phyloP scores from a whole-genome alignment of 2,888 invertebrate species.

The Hylaea fasciaria region DNA sequence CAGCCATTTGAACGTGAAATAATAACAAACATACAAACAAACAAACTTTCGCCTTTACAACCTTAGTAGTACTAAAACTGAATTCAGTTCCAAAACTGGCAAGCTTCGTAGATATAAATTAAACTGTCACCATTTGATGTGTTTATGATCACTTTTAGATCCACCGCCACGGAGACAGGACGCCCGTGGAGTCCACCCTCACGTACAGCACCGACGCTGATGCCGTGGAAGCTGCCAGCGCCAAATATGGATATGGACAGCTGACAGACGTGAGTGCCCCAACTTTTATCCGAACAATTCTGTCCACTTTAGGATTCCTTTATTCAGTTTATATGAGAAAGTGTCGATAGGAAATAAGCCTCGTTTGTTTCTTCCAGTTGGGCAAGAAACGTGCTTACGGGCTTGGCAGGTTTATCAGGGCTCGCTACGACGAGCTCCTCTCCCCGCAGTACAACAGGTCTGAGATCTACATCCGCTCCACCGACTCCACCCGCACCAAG shows the following conservation, averaged over 20 bases:
- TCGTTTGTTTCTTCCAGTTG: conserved; percentile 37
- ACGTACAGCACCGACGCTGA: conserved; percentile 42
- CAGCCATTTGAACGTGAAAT: too few relatives aligned
- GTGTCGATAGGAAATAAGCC: conserved; percentile 12
- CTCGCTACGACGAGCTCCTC: conserved; percentile 53
- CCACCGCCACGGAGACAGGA: conserved; percentile 60
- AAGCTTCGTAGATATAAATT: too few relatives aligned
- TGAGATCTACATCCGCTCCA: conserved; percentile 62
- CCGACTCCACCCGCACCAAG: conserved; percentile 61
- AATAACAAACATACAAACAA: too few relatives aligned
- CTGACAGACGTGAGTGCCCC: conserved; percentile 53
- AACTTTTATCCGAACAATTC: too few relatives aligned
- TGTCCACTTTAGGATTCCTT: too few relatives aligned
- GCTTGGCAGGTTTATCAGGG: conserved; percentile 50
- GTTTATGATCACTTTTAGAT: conserved; percentile 45
- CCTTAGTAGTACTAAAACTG: too few relatives aligned
- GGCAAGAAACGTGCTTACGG: conserved; percentile 52
- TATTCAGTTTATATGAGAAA: too few relatives aligned
- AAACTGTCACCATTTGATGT: too few relatives aligned
- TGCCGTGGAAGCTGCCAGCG: conserved; percentile 34
- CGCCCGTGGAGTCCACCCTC: conserved; percentile 44
- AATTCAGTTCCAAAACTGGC: too few relatives aligned
- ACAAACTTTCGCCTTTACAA: too few relatives aligned
- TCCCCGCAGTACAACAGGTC: conserved; percentile 55
- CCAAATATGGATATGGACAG: conserved; percentile 56